Evolutionary conservation across 1,140 invertebrate genomes (phyloP), one percentile per base, ranked within the genome.

Genomic region (Ruditapes philippinarum): DNA sequence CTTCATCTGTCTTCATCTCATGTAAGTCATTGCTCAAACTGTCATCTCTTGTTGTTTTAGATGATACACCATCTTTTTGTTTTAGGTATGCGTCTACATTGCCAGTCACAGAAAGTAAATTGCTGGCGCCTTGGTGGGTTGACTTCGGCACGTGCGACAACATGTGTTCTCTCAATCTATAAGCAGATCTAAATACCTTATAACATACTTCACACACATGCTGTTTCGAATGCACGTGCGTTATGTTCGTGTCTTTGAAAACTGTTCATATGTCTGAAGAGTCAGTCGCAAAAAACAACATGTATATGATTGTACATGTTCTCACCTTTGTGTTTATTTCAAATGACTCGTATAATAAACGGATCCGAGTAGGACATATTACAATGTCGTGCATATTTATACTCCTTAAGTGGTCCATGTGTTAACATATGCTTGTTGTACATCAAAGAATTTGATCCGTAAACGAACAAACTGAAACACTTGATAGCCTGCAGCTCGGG

Each of bases 191-290:
- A 84, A 93, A 94, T 33, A 92, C 92, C 49, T 93, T 93, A 33
- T 80, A 60, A 78, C 93, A 94, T n/a, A 91, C 40, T 22, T 31
- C 84, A 74, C 93, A 94, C 0, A 91, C 87, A 84, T 93, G 91
- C 0, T 82, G 86, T 68, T 92, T 92, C 14, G 86, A 68, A 49
- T 94, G 93, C 1, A 91, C 91, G 83, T 95, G 94, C 14, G 92
- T 90, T 65, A n/a, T 94, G 92, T 74, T 94, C 93, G 73, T 95
- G 94, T 14, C 89, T 62, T 28, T 94, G 83, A n/a, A 70, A 93
- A 94, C 76, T 92, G 91, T 9, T 94, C 91, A 65, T 93, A 94
- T 3, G 89, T 90, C 19, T 84, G 60, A 17, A 93, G 83, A 7
- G 51, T 60, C 7, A 74, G 68, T 5, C 91, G 78, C 51, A 93